phyloP scores from a whole-genome alignment of 2,113 vertebrate species.

The Coryphaenoides rupestris region DNA sequence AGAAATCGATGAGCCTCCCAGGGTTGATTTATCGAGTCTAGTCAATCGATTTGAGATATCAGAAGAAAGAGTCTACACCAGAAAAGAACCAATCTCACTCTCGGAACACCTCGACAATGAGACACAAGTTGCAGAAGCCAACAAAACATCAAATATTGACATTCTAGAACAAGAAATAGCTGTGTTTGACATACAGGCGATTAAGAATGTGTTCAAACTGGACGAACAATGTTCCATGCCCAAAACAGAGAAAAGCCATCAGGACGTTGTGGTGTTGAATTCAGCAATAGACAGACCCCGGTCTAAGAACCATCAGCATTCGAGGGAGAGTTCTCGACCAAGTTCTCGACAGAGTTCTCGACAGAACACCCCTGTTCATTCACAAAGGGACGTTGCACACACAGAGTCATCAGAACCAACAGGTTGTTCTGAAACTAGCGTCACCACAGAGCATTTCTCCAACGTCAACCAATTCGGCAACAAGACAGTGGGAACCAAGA shows the following conservation, averaged over 20 bases:
- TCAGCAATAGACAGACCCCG: conserved; percentile 61
- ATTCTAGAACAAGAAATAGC: conserved; percentile 63
- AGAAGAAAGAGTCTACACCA: conserved; percentile 54
- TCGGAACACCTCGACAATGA: conserved; percentile 53
- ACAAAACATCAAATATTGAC: conserved; percentile 58
- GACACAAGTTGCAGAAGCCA: conserved; percentile 48
- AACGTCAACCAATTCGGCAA: conserved; percentile 70
- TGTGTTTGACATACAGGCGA: conserved; percentile 71
- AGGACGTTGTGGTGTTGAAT: conserved; percentile 65
- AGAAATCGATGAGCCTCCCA: conserved; percentile 60
- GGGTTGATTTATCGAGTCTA: conserved; percentile 51
- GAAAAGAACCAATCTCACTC: conserved; percentile 55
- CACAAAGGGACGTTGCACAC: conserved; percentile 46
- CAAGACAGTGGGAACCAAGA: conserved; percentile 63
- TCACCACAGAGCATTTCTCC: conserved; percentile 69
- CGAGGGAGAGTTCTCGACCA: conserved; percentile 50
- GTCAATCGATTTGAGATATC: conserved; percentile 69
- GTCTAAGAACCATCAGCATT: conserved; percentile 53
- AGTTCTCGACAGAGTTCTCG: conserved; percentile 47
- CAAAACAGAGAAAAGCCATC: conserved; percentile 59
- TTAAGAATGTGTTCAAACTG: conserved; percentile 77
- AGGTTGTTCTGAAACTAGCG: conserved; percentile 64
- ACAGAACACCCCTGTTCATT: conserved; percentile 52
- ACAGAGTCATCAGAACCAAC: conserved; percentile 54
- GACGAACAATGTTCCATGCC: conserved; percentile 63